Conservation (phyloP, 2,888 invertebrate genomes). For the Lithosia quadra region DNA sequence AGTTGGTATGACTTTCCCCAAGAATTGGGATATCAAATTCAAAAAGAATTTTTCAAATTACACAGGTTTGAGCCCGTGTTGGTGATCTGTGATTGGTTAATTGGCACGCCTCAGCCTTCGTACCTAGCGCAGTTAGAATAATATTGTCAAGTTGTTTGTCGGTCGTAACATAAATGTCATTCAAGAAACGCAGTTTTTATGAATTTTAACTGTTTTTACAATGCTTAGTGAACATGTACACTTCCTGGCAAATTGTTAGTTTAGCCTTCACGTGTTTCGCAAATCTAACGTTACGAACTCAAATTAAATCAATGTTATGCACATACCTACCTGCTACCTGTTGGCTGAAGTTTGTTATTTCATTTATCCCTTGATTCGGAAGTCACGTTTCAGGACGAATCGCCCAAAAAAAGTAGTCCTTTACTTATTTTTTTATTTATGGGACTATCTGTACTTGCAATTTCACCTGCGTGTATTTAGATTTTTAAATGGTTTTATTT, state of each 20-base stretch:
- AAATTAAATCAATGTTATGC: neutral
- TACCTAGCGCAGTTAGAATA: too few species aligned
- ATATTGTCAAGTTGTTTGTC: too few species aligned
- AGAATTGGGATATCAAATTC: too few species aligned
- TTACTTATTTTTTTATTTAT: too few species aligned
- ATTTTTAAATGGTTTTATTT: too few species aligned
- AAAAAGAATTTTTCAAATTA: too few species aligned
- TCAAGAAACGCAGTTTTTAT: neutral
- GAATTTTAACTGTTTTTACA: neutral
- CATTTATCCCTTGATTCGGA: neutral
- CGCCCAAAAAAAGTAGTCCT: neutral
- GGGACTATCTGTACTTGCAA: too few species aligned
- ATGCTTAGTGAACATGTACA: neutral
- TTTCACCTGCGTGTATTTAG: too few species aligned
- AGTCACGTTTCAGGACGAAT: neutral
- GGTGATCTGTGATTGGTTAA: too few species aligned
- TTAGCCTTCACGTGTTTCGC: slow-evolving; percentile 7
- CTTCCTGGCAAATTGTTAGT: slow-evolving; percentile 4
- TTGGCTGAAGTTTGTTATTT: neutral
- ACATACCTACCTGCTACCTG: neutral
- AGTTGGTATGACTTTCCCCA: too few species aligned
- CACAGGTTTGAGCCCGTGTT: too few species aligned
- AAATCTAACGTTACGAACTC: slow-evolving; percentile 1
- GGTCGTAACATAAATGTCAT: neutral
- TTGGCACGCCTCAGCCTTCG: too few species aligned